Evolutionary conservation across 2,888 invertebrate species (phyloP), one percentile per base, ranked within the genome.

Genomic region (Melieria picta): DNA sequence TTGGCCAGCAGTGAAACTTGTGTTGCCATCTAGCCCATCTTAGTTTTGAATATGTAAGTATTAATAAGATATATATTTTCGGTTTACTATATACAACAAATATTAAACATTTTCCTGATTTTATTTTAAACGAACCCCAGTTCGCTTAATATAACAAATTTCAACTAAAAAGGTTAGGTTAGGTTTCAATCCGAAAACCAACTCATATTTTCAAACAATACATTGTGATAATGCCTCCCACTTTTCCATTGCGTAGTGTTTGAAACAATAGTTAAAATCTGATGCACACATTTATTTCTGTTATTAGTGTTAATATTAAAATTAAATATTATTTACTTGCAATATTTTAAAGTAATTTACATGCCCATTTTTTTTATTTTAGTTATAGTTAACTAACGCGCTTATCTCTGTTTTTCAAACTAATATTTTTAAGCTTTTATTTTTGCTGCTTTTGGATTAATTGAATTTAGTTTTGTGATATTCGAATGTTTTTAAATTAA

Each of bases 281-380:
- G 52, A 50, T 69, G 61, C 63, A 43, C 69, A 69, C 69, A 69
- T 69, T 69, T 69, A 69, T 69, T 69, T 62, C 11, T 63, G 56
- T 63, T 69, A 69, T 63, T 69, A 45, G 47, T 69, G 62, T 55
- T 67, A 10, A 61, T 60, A 43, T 60, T 67, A 48, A 68, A 63
- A 63, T 56, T 69, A 52, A 52, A 52, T 52, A 52, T 30, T 30
- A 30, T 52, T 65, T 57, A 48, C 57, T 69, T 63, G 69, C 62
- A 63, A 63, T 69, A 69, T 56, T 69, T 69, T 55, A 69, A 69
- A 69, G 30, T 69, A 69, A 63, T 69, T 69, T 69, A 69, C 63
- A 69, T 52, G 13, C 13, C 13, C 52, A 7, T 52, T 52, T 7
- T 5, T 52, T 52, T 7, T 52, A 52, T 52, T 52, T 52, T 52